phyloP scores from a whole-genome alignment of 1,140 invertebrate genomes.

The Hydropsyche tenuis region DNA sequence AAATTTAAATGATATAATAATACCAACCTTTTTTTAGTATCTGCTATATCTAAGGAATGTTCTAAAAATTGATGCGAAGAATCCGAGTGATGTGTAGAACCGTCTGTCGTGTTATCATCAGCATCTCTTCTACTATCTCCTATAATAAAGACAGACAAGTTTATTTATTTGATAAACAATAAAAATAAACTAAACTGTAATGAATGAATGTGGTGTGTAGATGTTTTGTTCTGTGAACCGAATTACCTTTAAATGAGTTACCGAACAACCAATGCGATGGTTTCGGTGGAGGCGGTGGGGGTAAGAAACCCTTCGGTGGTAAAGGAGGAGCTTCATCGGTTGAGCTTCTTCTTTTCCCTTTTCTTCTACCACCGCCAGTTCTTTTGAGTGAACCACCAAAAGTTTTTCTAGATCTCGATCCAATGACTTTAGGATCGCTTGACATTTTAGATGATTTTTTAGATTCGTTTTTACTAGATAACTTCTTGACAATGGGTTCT shows the following conservation, averaged over 20 bases:
- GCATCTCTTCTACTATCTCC: slow-evolving; percentile 45
- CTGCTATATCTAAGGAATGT: slow-evolving; percentile 42
- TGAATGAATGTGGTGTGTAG: neutral
- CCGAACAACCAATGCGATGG: slow-evolving; percentile 61
- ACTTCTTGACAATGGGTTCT: neutral
- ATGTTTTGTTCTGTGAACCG: neutral
- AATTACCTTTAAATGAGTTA: slow-evolving; percentile 53
- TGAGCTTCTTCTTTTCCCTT: slow-evolving; percentile 35
- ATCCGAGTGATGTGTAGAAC: slow-evolving; percentile 37
- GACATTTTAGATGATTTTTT: neutral
- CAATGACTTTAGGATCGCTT: neutral
- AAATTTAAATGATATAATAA: too few species aligned
- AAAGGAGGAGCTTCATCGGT: slow-evolving; percentile 55
- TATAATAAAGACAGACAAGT: slow-evolving; percentile 35
- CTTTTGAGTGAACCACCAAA: slow-evolving; percentile 43
- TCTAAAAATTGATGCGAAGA: slow-evolving; percentile 38
- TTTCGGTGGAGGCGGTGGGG: slow-evolving; percentile 52
- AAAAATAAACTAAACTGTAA: neutral
- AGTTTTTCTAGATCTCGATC: slow-evolving; percentile 30
- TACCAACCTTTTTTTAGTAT: slow-evolving; percentile 41
- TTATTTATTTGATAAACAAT: neutral
- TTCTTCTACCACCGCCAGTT: slow-evolving; percentile 36
- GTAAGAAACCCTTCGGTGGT: slow-evolving; percentile 35
- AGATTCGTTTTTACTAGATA: neutral
- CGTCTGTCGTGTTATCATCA: slow-evolving; percentile 36